phyloP scores from a whole-genome alignment of 2,888 invertebrate genomes.

The Hololepta plana region DNA sequence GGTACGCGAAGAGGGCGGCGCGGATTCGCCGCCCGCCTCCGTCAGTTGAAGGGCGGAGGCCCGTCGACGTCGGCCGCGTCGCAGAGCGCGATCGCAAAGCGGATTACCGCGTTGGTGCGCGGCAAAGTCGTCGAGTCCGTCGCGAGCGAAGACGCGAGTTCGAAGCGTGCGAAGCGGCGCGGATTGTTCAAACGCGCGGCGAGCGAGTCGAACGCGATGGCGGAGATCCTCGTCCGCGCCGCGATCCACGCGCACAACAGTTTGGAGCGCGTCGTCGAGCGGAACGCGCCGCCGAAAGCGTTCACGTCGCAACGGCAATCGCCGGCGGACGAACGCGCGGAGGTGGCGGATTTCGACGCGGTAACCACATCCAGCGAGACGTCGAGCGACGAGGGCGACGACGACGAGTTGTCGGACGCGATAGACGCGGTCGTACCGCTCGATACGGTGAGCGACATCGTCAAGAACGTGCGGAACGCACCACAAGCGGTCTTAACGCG shows the following conservation, averaged over 20 bases:
- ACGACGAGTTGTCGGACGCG: conserved; percentile 20
- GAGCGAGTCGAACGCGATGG: conserved; percentile 39
- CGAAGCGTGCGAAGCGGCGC: conserved; percentile 11
- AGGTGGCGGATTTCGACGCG: conserved; percentile 1
- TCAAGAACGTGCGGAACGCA: conserved; percentile 36
- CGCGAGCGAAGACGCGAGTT: conserved; percentile 18
- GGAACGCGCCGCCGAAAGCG: conserved; percentile 20
- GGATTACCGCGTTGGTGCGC: conserved; percentile 40
- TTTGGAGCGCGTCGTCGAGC: conserved; percentile 38
- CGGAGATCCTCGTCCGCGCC: conserved; percentile 45
- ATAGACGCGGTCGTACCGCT: conserved; percentile 23
- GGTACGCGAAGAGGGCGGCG: conserved; percentile 25
- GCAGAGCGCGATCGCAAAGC: conserved; percentile 40
- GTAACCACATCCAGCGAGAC: too few species aligned
- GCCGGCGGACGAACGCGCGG: conserved; percentile 6
- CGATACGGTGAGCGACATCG: conserved; percentile 39
- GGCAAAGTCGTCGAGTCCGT: too few species aligned
- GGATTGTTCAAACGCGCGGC: too few species aligned
- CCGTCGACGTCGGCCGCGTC: too few species aligned
- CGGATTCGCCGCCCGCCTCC: conserved; percentile 36
- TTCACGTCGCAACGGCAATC: conserved; percentile 17
- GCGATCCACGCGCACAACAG: conserved; percentile 40
- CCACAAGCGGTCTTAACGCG: too few species aligned
- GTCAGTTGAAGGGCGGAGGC: conserved; percentile 43
- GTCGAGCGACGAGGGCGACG: too few species aligned